Evolutionary conservation across 1,140 invertebrate species (phyloP).

Genomic region (Babylonia areolata): DNA sequence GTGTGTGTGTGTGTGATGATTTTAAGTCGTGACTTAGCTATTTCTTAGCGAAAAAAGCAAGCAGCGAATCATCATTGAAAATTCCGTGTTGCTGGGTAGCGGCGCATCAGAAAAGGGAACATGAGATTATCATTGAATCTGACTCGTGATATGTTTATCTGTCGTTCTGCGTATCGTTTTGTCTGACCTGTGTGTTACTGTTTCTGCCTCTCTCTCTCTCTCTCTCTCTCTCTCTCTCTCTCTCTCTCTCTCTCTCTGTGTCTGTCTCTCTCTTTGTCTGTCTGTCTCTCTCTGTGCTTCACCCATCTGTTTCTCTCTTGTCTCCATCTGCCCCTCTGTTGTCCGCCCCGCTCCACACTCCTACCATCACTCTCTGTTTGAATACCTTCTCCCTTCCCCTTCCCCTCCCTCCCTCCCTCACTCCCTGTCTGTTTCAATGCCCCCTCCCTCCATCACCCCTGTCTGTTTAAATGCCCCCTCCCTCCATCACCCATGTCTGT

Average conservation of each 20-base stretch:
- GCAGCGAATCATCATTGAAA: no score
- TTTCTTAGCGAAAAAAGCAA: no score
- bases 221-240: conserved; percentile 11
- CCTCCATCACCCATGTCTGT: no score
- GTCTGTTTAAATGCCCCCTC: no score
- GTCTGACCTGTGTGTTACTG: no score
- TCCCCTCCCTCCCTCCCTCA: background rate
- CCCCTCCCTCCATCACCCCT: no score
- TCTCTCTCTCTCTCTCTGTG: background rate
- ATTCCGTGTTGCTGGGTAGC: no score
- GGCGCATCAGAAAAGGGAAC: no score
- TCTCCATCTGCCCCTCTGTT: background rate
- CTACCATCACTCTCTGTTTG: background rate
- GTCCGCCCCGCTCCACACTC: background rate
- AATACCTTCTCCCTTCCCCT: background rate
- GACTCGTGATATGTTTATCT: no score
- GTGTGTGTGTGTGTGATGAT: background rate
- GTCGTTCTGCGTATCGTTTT: no score
- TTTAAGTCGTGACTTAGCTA: no score
- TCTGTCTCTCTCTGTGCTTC: background rate
- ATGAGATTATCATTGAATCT: no score
- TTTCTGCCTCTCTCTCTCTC: background rate
- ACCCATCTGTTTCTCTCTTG: background rate
- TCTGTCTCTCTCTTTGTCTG: background rate
- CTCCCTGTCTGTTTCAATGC: background rate